Percentiles rank a stretch among this genome's conserved stretches.
phyloP scores from a whole-genome alignment of 1,140 invertebrate species.

The Pseudomyrmex flavicornis region DNA sequence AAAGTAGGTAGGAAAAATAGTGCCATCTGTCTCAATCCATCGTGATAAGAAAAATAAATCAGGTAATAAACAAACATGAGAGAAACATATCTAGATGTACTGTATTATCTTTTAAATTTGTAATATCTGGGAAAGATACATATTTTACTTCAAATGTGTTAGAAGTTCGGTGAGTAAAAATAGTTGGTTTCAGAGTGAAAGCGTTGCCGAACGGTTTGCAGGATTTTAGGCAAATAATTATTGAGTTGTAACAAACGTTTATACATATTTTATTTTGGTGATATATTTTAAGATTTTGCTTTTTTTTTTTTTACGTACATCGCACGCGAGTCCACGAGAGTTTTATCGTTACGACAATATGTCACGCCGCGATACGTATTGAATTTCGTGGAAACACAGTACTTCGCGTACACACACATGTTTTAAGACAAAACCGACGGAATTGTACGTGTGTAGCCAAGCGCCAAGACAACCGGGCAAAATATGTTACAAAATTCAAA shows the following conservation, averaged over 20 bases:
- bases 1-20: not conserved
- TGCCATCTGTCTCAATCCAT: not conserved
- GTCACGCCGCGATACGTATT: conserved; percentile 12
- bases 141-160: too few relatives aligned
- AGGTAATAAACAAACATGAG: not conserved
- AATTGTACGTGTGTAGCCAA: not conserved
- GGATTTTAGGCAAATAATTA: too few relatives aligned
- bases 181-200: too few relatives aligned
- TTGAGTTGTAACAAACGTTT: too few relatives aligned
- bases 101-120: not conserved
- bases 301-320: not conserved
- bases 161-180: too few relatives aligned
- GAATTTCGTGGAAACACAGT: conserved; percentile 5
- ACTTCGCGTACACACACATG: not conserved
- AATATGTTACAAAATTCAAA: conserved; percentile 35
- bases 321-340: not conserved
- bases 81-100: not conserved
- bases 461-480: conserved; percentile 28
- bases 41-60: not conserved
- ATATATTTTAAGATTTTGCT: not conserved
- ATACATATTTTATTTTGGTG: not conserved
- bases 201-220: too few relatives aligned
- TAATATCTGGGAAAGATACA: not conserved
- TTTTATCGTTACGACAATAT: conserved; percentile 1
- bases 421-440: not conserved